Base-by-base conservation (phyloP, 2,888 invertebrate genomes). In the Himalopsyche kuldschensis region DNA sequence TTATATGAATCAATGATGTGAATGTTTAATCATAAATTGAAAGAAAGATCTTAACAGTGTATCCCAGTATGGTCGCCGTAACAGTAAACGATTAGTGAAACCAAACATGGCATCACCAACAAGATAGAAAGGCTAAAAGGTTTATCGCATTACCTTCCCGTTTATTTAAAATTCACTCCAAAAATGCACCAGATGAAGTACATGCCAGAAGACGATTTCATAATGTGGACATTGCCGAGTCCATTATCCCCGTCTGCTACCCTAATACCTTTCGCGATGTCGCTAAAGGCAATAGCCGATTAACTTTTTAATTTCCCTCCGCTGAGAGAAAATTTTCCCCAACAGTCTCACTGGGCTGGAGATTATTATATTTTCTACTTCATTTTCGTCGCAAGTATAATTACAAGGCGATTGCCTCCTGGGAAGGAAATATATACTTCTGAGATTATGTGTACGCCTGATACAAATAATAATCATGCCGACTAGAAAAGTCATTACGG, bases 231-330 rank as follows among this genome's bases (percentile, higher is more conserved):
- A 69, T 69, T 69, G 69, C 69, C 20, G 30, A 69, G 69, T 69
- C 69, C 69, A 69, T 69, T 69, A 69, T 69, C 69, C 30, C 69
- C 69, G 69, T 69, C 69, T 69, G 69, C 69, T 69, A 69, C 69
- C 69, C 69, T 69, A 69, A 69, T 69, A 69, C 69, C 69, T 69
- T 69, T 69, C 27, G 69, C 69, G 69, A 69, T 69, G 69, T 69
- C 69, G 69, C 69, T 69, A 69, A 69, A 69, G 69, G 69, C 69
- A 69, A 69, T 69, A 69, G 69, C 69, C 69, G 69, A 69, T 69
- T 69, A 69, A 69, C 69, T 69, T 69, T 69, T 69, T 69, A 69
- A 69, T 69, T 69, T 69, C 69, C 69, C 69, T 69, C 69, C 69
- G 27, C 69, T 27, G 69, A 69, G 69, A 55, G 55, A 69, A 27